phyloP scores from a whole-genome alignment of 2,797 vertebrate species.

The Oophaga sylvatica region DNA sequence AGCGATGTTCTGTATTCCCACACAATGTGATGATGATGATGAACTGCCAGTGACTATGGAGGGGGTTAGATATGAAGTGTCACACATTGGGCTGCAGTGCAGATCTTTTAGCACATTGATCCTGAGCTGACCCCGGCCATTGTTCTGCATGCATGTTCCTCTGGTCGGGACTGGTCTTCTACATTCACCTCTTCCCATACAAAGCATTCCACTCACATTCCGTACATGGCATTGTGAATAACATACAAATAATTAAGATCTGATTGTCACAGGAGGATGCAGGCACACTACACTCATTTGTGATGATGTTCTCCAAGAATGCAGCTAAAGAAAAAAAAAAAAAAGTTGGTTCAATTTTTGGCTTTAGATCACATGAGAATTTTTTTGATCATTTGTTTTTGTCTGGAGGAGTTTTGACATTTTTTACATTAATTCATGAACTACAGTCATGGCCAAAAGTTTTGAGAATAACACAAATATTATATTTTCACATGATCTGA shows the following conservation, averaged over 20 bases:
- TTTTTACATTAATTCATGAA: too few relatives aligned
- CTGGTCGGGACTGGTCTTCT: constrained; percentile 22
- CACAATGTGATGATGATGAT: background rate
- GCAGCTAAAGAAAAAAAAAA: background rate
- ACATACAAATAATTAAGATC: constrained; percentile 55
- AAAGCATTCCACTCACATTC: constrained; percentile 53
- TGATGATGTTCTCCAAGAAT: constrained; percentile 47
- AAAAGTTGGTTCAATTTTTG: constrained; percentile 33
- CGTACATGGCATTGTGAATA: constrained; percentile 46
- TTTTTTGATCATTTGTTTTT: too few relatives aligned
- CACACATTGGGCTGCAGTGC: constrained; percentile 7
- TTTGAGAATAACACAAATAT: too few relatives aligned
- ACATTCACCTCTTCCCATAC: constrained; percentile 34
- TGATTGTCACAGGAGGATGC: constrained; percentile 40
- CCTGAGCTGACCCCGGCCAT: constrained; percentile 42
- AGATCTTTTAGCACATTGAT: constrained; percentile 53
- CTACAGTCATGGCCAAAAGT: too few relatives aligned
- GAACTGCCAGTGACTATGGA: constrained; percentile 5
- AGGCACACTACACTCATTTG: constrained; percentile 37
- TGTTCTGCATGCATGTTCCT: constrained; percentile 21
- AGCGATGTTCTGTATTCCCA: background rate
- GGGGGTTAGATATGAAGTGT: constrained; percentile 9
- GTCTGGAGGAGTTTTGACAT: too few relatives aligned
- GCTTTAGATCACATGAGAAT: background rate
- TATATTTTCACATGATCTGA: too few relatives aligned